phyloP scores from a whole-genome alignment of 2,113 vertebrate species.

The Melierax canorus region DNA sequence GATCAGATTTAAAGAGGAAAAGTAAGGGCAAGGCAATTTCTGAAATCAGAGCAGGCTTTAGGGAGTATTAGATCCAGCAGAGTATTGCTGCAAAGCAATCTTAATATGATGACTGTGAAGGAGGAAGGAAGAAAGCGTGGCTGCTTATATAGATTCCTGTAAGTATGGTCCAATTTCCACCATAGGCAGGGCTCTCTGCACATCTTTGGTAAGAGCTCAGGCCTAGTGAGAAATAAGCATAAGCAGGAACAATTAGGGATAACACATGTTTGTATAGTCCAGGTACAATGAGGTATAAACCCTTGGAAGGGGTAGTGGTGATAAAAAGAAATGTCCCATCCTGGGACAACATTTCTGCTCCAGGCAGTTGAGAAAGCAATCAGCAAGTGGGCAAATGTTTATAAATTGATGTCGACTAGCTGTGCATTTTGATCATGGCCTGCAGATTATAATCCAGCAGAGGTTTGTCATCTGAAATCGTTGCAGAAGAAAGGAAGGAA shows the following conservation, averaged over 20 bases:
- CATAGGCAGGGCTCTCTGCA: not conserved
- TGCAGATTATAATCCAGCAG: not conserved
- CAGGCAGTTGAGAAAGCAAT: not conserved
- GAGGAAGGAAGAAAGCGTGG: not conserved
- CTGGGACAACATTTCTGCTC: not conserved
- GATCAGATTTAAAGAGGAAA: slow-evolving; percentile 57
- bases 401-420: not conserved
- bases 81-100: not conserved
- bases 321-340: not conserved
- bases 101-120: not conserved
- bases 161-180: not conserved
- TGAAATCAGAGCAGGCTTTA: slow-evolving; percentile 58
- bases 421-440: not conserved
- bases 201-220: not conserved
- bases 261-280: fast-evolving
- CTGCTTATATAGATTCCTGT: not conserved
- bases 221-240: not conserved
- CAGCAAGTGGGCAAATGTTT: not conserved
- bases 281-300: not conserved
- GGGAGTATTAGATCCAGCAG: slow-evolving; percentile 29
- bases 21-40: slow-evolving; percentile 50
- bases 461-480: not conserved
- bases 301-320: not conserved
- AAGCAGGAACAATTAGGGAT: not conserved
- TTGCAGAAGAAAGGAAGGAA: not conserved